A percentile compares a stretch with the other conserved stretches of the same genome.
phyloP scores from a whole-genome alignment of 2,888 invertebrate species.

The Ophraella communa region DNA sequence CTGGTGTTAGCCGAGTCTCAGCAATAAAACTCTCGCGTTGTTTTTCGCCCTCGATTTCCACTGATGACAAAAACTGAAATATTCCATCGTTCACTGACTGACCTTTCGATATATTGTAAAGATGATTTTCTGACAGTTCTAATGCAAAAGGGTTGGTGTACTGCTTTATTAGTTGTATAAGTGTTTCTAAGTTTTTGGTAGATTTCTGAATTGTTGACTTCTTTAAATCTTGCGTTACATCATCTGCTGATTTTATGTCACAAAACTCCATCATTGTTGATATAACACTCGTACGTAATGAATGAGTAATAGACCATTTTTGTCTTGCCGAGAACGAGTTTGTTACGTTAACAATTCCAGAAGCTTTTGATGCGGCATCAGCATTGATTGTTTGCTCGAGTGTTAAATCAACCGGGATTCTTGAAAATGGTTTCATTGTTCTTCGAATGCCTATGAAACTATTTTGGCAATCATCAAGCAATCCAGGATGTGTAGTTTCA shows the following conservation, averaged over 20 bases:
- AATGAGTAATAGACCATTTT: conserved; percentile 38
- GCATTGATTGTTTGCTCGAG: conserved; percentile 36
- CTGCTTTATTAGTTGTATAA: conserved; percentile 35
- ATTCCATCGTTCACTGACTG: background rate
- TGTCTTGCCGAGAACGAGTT: conserved; percentile 41
- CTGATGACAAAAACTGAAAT: background rate
- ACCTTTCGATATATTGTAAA: background rate
- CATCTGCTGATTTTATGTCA: conserved; percentile 33
- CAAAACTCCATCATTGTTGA: conserved; percentile 25
- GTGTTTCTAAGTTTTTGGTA: conserved; percentile 33
- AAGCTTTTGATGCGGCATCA: conserved; percentile 33
- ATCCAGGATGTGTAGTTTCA: conserved; percentile 33
- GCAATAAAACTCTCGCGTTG: no score
- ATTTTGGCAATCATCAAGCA: conserved; percentile 25
- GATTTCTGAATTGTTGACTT: conserved; percentile 32
- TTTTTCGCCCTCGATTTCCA: no score
- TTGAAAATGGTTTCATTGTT: conserved; percentile 23
- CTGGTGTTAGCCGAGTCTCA: background rate
- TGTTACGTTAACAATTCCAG: conserved; percentile 40
- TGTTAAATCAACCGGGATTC: conserved; percentile 40
- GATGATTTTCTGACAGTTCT: no score
- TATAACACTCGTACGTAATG: conserved; percentile 37
- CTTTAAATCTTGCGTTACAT: conserved; percentile 39
- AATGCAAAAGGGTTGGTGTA: conserved; percentile 19
- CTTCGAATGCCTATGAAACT: conserved; percentile 21